Evolutionary conservation across 2,888 invertebrate genomes (phyloP).

Genomic region (Lydus trimaculatus): DNA sequence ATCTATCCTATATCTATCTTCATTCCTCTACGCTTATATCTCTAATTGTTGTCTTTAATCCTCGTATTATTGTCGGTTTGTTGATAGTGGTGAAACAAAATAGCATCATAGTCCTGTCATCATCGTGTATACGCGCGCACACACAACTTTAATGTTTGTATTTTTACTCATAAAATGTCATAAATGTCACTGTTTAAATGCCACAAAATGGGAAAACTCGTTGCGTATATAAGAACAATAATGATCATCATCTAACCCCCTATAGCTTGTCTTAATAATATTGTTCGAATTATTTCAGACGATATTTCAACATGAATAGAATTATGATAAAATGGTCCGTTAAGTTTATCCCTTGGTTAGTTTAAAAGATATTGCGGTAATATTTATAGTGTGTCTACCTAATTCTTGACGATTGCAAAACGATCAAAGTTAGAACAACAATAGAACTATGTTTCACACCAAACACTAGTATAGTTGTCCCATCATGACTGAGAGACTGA

Average conservation of each 20-base stretch:
- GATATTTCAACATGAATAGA: background rate
- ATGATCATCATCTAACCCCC: background rate
- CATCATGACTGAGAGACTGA: too few species aligned
- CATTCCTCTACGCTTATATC: constrained; percentile 17
- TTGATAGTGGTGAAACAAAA: constrained; percentile 51
- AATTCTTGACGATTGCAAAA: too few species aligned
- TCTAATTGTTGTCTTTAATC: constrained; percentile 61
- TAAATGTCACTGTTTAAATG: constrained; percentile 49
- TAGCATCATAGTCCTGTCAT: constrained; percentile 56
- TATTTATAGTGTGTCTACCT: too few species aligned
- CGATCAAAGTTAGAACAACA: too few species aligned
- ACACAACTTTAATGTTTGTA: constrained; percentile 43
- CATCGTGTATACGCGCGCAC: constrained; percentile 48
- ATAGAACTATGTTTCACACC: too few species aligned
- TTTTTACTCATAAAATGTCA: constrained; percentile 52
- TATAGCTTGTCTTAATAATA: background rate
- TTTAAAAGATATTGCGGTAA: background rate
- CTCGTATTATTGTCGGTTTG: constrained; percentile 56
- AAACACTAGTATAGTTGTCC: too few species aligned
- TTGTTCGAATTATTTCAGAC: background rate
- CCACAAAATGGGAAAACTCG: constrained; percentile 35
- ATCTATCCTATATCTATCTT: constrained; percentile 22
- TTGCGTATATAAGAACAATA: constrained; percentile 36
- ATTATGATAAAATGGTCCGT: background rate
- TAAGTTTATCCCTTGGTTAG: background rate